These are phyloP conservation scores for Macrophya annulata DNA, from an alignment of 2,888 invertebrate genomes.

Conservation along the genomic window DNA sequence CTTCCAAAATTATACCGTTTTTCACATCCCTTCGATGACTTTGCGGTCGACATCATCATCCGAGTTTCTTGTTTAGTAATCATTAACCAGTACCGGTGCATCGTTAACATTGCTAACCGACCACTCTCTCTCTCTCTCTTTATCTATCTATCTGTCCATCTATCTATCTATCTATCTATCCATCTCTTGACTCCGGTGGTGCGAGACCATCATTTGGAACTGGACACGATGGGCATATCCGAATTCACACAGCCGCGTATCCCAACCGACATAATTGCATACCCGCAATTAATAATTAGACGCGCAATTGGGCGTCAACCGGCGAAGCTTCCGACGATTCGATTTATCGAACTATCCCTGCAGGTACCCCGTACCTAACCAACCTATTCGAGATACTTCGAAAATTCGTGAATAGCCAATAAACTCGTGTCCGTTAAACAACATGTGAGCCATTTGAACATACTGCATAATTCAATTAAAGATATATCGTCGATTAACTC, in stretches of 20 bases:
- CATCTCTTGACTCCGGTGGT: too few relatives aligned
- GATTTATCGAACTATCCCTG: constrained; percentile 71
- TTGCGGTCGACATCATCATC: not conserved
- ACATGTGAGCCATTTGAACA: constrained; percentile 1
- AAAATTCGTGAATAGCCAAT: constrained; percentile 4
- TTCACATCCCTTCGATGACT: not conserved
- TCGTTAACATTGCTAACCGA: constrained; percentile 39
- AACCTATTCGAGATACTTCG: not conserved
- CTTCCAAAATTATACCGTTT: too few relatives aligned
- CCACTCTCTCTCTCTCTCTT: not conserved
- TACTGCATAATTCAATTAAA: not conserved
- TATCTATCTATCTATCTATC: too few relatives aligned
- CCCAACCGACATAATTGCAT: constrained; percentile 72
- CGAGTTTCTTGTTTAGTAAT: not conserved
- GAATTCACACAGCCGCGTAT: constrained; percentile 2
- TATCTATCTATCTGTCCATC: too few relatives aligned
- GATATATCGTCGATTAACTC: constrained; percentile 17
- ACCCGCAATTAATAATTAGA: constrained; percentile 77
- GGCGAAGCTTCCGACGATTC: constrained; percentile 69
- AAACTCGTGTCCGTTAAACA: not conserved
- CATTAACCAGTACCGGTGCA: not conserved
- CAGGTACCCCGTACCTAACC: constrained; percentile 58
- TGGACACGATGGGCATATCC: constrained; percentile 19
- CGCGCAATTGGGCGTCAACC: constrained; percentile 75
- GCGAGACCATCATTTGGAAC: constrained; percentile 1